Base-by-base conservation (phyloP, 2,888 invertebrate genomes). In the Acleris cristana region DNA sequence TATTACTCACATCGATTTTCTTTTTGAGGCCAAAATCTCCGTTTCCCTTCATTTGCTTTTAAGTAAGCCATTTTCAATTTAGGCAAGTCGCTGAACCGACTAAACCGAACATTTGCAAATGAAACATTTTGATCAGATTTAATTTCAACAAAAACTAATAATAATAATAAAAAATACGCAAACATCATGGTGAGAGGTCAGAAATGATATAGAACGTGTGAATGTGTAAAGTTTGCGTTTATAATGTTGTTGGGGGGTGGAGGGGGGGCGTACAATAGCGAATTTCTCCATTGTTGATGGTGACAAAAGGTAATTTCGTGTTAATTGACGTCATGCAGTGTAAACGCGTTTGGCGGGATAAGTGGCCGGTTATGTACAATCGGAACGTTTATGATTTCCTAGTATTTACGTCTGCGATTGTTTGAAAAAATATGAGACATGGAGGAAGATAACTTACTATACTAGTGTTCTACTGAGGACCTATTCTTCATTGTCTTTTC, bases 1-100 rank as follows among this genome's bases (percentile, higher is more conserved):
- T 18, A 23, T 18, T 71, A 87, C 92, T 91, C 76, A 92, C 92
- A 91, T 70, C 90, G 76, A 65, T 86, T 85, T 65, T 92, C 91
- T 69, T 89, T 92, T 45, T 85, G 80, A 0, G 85, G 84, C 91
- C 92, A 89, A 74, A 91, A 88, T 14, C 79, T 79, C 3, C 70
- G 57, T 68, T 78, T 72, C 52, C 69, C 76, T 7, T 73, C 73
- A 62, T 64, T 69, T n/a, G 48, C 61, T 63, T 71, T 84, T 48
- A 56, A 8, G n/a, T 44, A 19, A 14, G 19, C 23, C 14, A 49
- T 10, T 16, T 61, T 56, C 66, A 61, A 66, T 53, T 53, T 62
- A 3, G 61, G 61, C 8, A 56, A 59, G 5, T 53, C 65, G 30
- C 19, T 21, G n/a, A 61, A 18, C 5, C 57, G 51, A 2, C 45